Evolutionary conservation across 2,888 invertebrate species (phyloP), one percentile per base, ranked within the genome.

Genomic region (Meiosimyza platycephala): DNA sequence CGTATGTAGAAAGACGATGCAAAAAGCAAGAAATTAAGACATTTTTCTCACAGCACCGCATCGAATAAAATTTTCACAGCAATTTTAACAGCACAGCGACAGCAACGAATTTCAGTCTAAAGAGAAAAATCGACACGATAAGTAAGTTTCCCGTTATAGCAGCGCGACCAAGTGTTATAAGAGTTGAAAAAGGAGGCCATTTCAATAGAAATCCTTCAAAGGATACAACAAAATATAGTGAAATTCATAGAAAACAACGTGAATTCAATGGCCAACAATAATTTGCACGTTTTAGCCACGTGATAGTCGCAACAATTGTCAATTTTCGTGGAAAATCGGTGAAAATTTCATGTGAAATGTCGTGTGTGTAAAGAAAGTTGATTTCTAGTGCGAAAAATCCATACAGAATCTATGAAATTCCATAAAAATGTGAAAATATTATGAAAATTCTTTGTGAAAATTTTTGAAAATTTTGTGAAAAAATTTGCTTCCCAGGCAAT

Each of bases 91-190:
- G 50, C 51, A 68, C 40, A 55, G 22, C 22, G 67, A 54, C 60
- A 72, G 68, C 66, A 72, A 70, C 74, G 76, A 73, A 71, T 67
- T 74, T 74, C 71, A 86, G 86, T 84, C 85, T 85, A 81, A 82
- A 84, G 85, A 82, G 85, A 83, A 85, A 84, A 84, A 84, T 85
- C 85, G 85, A 85, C 85, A 85, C 85, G 85, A 85, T 81, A 84
- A 85, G 85, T 85, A 85, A 85, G 85, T 84, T 81, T 72, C 71
- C 78, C 76, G 78, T 76, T 74, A 76, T 71, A 75, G 77, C 75
- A 70, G 52, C 55, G 73, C 69, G 52, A n/a, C 40, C 15, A 60
- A 62, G 60, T 50, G 69, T 15, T 80, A 15, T 15, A 48, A 47
- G 33, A n/a, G 57, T 59, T 52, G 16, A 57, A 33, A 48, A 59